Evolutionary conservation across 2,113 vertebrate species (phyloP), one percentile per base, ranked within the genome.

Genomic region (Podarcis muralis): DNA sequence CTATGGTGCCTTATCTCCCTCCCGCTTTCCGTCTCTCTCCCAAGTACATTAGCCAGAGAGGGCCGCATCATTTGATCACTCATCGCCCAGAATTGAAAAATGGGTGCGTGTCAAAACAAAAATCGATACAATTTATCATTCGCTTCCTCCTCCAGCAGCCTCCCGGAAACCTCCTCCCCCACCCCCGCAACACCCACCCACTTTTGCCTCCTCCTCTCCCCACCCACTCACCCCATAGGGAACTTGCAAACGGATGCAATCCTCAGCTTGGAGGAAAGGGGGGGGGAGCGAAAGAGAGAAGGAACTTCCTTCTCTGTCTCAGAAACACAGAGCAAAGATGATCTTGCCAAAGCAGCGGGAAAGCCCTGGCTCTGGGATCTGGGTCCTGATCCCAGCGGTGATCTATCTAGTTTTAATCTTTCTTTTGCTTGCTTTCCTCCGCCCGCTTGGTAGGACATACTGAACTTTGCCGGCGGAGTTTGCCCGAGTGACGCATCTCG

Each of bases 31-130:
- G 82, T 94, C 91, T 89, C 83, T 88, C 92, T 69, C 72, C 88
- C 88, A 92, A 92, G 91, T 90, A 85, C 91, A 59, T 95, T 90
- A 57, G 88, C 92, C 92, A 86, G 92, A 86, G 92, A 90, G 91
- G 86, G 91, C 86, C 71, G 23, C 87, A 59, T 81, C 91, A 90
- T 95, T 91, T 95, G 95, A 93, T 96, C 95, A 94, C 92, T 95
- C 93, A 92, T 94, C 92, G 91, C 88, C 94, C 95, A 92, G 95
- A 95, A 96, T 95, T 95, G 95, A 95, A 95, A 95, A 95, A 95
- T 95, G 94, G 94, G 95, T 94, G 94, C 94, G 94, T 95, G 95
- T 95, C 95, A 95, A 93, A 95, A 95, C 94, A 95, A 93, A 89
- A 93, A 96, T 96, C 94, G 94, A 82, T 91, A 91, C 93, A 91